Conservation (phyloP, 2,888 invertebrate species). For the Agrochola circellaris region DNA sequence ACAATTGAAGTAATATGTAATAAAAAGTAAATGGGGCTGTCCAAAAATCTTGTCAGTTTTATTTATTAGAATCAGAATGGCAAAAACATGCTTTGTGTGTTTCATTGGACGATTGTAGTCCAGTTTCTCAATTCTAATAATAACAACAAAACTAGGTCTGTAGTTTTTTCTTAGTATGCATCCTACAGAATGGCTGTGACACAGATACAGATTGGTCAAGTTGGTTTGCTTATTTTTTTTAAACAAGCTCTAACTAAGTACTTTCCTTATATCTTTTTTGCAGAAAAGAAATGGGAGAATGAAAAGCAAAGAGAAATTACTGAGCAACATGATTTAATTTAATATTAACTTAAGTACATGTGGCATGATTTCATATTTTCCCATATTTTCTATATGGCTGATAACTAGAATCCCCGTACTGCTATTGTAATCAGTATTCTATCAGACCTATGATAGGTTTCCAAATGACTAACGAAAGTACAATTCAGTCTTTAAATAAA, state of each 20-base stretch:
- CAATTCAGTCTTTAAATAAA: conserved; percentile 18
- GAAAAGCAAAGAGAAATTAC: neutral
- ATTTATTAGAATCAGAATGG: conserved; percentile 44
- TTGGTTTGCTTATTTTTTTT: conserved; percentile 48
- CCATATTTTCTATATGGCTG: conserved; percentile 13
- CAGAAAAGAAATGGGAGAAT: neutral
- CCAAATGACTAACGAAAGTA: conserved; percentile 27
- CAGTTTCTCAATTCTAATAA: conserved; percentile 71
- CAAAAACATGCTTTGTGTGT: conserved; percentile 63
- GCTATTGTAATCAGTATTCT: conserved; percentile 8
- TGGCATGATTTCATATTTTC: conserved; percentile 8
- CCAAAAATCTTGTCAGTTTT: conserved; percentile 15
- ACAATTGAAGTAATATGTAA: no score
- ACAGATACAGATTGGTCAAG: conserved; percentile 70
- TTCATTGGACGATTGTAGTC: conserved; percentile 55
- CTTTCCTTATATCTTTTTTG: neutral
- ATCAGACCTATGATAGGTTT: neutral
- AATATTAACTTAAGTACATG: neutral
- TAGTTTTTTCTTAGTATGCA: conserved; percentile 72
- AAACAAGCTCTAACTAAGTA: neutral
- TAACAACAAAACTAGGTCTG: conserved; percentile 77
- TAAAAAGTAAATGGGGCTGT: conserved; percentile 11
- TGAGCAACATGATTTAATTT: neutral
- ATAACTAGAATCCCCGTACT: neutral
- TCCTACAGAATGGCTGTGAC: conserved; percentile 67